phyloP scores from a whole-genome alignment of 2,797 vertebrate species.

The Clamator glandarius region DNA sequence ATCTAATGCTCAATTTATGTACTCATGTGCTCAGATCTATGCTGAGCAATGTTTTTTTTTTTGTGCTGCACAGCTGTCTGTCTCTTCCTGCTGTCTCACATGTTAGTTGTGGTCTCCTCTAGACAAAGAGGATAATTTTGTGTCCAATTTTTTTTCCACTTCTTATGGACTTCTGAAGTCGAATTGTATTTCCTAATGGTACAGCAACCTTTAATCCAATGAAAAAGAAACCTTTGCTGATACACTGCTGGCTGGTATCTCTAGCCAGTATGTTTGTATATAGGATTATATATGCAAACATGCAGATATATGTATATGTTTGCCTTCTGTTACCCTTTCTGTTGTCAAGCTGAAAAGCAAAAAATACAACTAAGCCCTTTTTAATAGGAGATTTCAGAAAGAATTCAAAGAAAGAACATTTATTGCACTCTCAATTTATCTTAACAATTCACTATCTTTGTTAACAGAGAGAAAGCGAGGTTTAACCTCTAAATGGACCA shows the following conservation, averaged over 20 bases:
- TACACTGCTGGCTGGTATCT: neutral
- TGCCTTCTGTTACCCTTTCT: neutral
- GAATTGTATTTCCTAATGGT: neutral
- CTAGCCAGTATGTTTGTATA: neutral
- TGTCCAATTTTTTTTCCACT: neutral
- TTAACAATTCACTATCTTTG: neutral
- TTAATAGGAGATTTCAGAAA: neutral
- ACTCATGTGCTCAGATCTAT: neutral
- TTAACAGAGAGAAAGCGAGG: neutral
- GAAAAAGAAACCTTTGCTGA: neutral
- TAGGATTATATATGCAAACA: neutral
- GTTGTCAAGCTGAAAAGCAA: neutral
- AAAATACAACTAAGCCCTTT: neutral
- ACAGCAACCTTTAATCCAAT: neutral
- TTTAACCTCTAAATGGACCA: constrained; percentile 26
- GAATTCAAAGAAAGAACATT: neutral
- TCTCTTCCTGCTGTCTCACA: neutral
- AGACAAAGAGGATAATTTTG: neutral
- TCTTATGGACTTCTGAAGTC: neutral
- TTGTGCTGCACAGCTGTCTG: neutral
- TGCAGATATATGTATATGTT: neutral
- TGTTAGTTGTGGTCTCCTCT: neutral
- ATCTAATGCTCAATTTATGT: neutral
- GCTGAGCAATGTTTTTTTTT: neutral
- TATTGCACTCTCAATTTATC: neutral